Evolutionary conservation across 2,113 vertebrate genomes (phyloP).

Genomic region (Neodon shergylaensis): DNA sequence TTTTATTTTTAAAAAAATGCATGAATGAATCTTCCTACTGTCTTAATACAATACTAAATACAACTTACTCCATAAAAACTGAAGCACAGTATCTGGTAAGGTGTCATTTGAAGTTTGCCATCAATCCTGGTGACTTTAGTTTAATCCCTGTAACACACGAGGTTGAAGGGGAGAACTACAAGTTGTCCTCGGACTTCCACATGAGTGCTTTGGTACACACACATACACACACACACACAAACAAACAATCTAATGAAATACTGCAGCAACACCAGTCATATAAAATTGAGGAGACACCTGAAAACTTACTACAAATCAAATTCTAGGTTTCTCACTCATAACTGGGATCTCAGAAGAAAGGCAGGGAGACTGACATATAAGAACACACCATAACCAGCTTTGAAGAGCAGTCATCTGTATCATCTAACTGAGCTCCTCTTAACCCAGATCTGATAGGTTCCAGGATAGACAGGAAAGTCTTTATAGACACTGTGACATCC

Average conservation of each 20-base stretch:
- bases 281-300: not conserved
- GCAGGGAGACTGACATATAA: not conserved
- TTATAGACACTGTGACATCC: not conserved
- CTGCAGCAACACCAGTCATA: not conserved
- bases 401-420: not conserved
- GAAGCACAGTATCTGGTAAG: not conserved
- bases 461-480: not conserved
- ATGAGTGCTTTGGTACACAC: not conserved
- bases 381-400: not conserved
- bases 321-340: not conserved
- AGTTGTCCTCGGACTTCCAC: not conserved
- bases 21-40: not conserved
- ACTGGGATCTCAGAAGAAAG: not conserved
- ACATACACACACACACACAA: not conserved
- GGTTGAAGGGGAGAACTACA: not conserved
- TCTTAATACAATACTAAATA: constrained; percentile 15
- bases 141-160: not conserved
- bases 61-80: not conserved
- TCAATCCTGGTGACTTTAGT: not conserved
- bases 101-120: not conserved
- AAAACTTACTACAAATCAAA: constrained; percentile 7
- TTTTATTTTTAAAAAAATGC: not conserved
- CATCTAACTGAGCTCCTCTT: not conserved
- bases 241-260: not conserved
- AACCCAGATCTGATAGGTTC: not conserved